Base-by-base conservation (phyloP, 2,113 vertebrate species). In the Saguinus midas region DNA sequence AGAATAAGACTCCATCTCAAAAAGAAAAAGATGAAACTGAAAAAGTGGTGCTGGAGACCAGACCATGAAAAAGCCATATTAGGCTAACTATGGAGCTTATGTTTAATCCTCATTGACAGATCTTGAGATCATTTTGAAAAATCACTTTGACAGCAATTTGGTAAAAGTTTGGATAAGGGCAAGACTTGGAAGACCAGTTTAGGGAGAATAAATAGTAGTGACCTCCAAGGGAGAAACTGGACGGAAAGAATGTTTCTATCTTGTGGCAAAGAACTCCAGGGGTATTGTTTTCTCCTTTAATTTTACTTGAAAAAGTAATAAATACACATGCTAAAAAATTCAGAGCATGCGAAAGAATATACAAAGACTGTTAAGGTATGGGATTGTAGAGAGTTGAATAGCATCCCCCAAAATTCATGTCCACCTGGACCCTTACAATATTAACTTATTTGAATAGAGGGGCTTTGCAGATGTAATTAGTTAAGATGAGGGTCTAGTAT, bases 301-400 rank as follows among this genome's bases (percentile, higher is more conserved):
- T 82, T 96, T 83, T 83, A 68, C 37, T 78, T 91, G 25, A 40
- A 79, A 94, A 75, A 29, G 9, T 75, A 72, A n/a, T 73, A 94
- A 92, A 93, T 64, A 25, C 18, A n/a, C 2, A 8, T 87, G 43
- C n/a, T 75, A 32, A 68, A 87, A 89, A 92, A 72, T 52, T 29
- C 37, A 76, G 32, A 57, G 6, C 35, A 48, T 57, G 57, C 23
- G 40, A 87, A 92, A 86, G 43, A 93, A 50, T 68, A 50, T 52
- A 27, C 18, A 73, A 57, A 21, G 37, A 55, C 10, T 35, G n/a
- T 55, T 90, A 90, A 20, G 52, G 13, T 58, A 16, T 84, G 16
- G 18, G 52, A 50, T 88, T 86, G 37, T 82, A 82, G 25, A 61
- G 21, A 23, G 6, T 55, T 75, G 81, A 70, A 68, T 20, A 61